phyloP scores from a whole-genome alignment of 2,113 vertebrate species.

The Butastur rufipennis region DNA sequence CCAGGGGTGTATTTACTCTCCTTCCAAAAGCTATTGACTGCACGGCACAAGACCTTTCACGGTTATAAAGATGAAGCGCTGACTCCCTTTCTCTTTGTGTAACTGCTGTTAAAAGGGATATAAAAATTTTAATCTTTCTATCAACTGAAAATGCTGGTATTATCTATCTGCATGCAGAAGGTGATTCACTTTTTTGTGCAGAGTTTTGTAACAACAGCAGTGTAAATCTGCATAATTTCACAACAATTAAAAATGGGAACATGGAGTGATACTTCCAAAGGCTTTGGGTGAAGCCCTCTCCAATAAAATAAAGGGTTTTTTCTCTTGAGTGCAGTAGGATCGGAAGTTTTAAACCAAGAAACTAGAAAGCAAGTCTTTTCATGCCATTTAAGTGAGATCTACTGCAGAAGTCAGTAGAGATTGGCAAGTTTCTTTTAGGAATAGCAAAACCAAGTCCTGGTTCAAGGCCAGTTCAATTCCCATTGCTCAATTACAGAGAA shows the following conservation, averaged over 20 bases:
- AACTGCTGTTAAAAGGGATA: conserved; percentile 64
- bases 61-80: conserved; percentile 63
- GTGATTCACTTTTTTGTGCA: not conserved
- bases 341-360: not conserved
- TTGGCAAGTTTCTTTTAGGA: not conserved
- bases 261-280: not conserved
- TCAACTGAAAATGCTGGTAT: not conserved
- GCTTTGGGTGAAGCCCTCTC: not conserved
- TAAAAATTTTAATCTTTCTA: not conserved
- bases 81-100: conserved; percentile 72
- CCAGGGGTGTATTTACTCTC: conserved; percentile 17
- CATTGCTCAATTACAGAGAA: not conserved
- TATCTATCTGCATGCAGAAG: not conserved
- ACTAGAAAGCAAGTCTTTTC: not conserved
- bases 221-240: not conserved
- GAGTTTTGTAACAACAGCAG: not conserved
- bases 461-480: not conserved
- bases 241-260: not conserved
- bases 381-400: not conserved
- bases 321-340: not conserved
- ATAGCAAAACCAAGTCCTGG: not conserved
- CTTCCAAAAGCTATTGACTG: conserved; percentile 77
- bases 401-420: not conserved
- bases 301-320: not conserved
- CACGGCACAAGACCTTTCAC: conserved; percentile 43